Evolutionary conservation across 2,888 invertebrate genomes (phyloP), one percentile per base, ranked within the genome.

Genomic region (Rhagonycha lutea): DNA sequence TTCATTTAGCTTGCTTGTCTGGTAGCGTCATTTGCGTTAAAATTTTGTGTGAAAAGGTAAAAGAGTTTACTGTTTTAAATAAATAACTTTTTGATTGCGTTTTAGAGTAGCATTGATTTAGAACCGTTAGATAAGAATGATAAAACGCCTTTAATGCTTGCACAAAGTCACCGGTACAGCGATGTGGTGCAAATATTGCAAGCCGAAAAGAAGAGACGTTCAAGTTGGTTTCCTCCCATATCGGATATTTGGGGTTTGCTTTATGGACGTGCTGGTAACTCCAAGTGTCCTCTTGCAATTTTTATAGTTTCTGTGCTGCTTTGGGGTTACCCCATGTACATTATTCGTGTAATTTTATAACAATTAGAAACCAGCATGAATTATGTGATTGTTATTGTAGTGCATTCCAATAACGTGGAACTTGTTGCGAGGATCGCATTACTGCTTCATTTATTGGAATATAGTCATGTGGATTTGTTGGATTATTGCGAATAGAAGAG

Each of bases 251-350:
- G 96, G 96, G 94, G 95, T 47, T 89, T 97, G 83, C 89, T 97
- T 26, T 97, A 97, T 86, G 97, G 97, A 4, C 96, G 96, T 69
- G 96, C 96, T 11, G 97, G 96, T 0, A 95, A 97, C 84, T 96
- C 96, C 0, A 97, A 97, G 87, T 95, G 95, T 14, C 96, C 97
- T 0, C 87, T 97, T 18, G 88, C 97, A 28, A 92, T 97, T 84
- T 96, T 97, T 85, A 90, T 97, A 83, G 91, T 95, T 76, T 96
- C 96, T 0, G 94, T 97, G 10, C 88, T 97, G 5, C 88, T 96
- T 24, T 97, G 97, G 97, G 97, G 95, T 9, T 97, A 97, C 87
- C 97, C 97, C 0, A 96, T 97, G 95, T 98, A 97, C 85, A 90
- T 97, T 83, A 92, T 97, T 78, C 91, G 95, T 88, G 94, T 94